A percentile compares a stretch with the other conserved stretches of the same genome.
These are phyloP conservation scores for Chirona hameri DNA, from an alignment of 2,888 invertebrate species.

Conservation along the genomic window DNA sequence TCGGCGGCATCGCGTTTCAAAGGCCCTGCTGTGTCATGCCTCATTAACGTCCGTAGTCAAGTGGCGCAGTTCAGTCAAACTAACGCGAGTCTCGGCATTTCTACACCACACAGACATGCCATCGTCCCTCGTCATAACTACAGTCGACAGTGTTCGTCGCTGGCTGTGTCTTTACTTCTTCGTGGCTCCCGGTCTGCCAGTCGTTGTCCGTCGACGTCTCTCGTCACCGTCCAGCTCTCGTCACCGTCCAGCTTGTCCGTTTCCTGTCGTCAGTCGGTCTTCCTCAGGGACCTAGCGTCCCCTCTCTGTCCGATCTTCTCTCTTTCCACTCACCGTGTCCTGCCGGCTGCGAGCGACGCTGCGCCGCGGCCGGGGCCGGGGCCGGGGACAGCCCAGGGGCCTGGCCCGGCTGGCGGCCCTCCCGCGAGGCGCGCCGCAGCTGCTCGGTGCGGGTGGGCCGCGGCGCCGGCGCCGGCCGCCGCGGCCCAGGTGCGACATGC, in stretches of 20 bases:
- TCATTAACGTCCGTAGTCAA: no score
- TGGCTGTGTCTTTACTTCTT: no score
- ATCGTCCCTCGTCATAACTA: no score
- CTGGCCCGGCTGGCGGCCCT: constrained; percentile 39
- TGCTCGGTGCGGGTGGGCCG: constrained; percentile 49
- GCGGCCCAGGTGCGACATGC: constrained; percentile 65
- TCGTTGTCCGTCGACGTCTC: no score
- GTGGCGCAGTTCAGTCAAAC: no score
- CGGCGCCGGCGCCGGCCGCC: constrained; percentile 44
- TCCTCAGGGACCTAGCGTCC: background rate
- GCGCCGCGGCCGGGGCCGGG: constrained; percentile 49
- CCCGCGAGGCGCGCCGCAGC: constrained; percentile 47
- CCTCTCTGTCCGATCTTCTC: background rate
- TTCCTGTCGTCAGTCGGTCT: background rate
- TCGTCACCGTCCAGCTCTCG: background rate
- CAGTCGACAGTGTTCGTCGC: no score
- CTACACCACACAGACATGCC: no score
- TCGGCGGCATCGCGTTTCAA: no score
- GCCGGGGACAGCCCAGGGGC: no score
- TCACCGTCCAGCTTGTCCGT: background rate
- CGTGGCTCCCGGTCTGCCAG: no score
- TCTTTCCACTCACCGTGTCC: background rate
- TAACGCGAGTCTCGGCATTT: no score
- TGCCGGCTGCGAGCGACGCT: background rate
- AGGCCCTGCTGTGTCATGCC: no score